phyloP scores from a whole-genome alignment of 2,888 invertebrate species.

The Blomia tropicalis region DNA sequence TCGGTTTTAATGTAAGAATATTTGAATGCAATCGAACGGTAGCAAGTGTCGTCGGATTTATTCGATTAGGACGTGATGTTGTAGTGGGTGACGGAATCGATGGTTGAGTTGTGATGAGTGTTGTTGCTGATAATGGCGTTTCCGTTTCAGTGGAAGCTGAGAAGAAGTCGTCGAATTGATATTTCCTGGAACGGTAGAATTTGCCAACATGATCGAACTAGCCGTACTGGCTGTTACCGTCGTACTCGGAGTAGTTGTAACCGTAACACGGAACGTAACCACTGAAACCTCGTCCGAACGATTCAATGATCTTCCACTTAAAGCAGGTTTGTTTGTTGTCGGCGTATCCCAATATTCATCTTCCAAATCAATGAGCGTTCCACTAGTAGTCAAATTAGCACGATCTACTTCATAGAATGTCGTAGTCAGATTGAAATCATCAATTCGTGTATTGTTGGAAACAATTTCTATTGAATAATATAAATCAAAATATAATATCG shows the following conservation, averaged over 20 bases:
- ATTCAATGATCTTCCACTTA: background rate
- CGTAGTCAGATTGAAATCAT: background rate
- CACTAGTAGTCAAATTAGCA: background rate
- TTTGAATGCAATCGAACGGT: background rate
- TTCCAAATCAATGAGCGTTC: background rate
- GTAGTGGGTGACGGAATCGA: background rate
- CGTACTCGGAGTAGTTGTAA: background rate
- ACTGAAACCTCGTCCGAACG: background rate
- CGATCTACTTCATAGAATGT: background rate
- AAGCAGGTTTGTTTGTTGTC: background rate
- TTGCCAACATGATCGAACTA: background rate
- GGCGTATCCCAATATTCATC: background rate
- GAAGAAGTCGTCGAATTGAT: background rate
- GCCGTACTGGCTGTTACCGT: background rate
- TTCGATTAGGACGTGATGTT: no score
- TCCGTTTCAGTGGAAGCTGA: background rate
- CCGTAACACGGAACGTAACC: background rate
- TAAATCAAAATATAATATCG: no score
- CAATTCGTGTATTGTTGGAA: background rate
- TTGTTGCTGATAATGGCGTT: background rate
- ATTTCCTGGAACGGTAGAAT: background rate
- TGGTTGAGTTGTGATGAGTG: background rate
- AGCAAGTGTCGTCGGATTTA: background rate
- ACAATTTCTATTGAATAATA: background rate
- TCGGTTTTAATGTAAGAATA: background rate